Evolutionary conservation across 2,888 invertebrate genomes (phyloP).

Genomic region (Noctua pronuba): DNA sequence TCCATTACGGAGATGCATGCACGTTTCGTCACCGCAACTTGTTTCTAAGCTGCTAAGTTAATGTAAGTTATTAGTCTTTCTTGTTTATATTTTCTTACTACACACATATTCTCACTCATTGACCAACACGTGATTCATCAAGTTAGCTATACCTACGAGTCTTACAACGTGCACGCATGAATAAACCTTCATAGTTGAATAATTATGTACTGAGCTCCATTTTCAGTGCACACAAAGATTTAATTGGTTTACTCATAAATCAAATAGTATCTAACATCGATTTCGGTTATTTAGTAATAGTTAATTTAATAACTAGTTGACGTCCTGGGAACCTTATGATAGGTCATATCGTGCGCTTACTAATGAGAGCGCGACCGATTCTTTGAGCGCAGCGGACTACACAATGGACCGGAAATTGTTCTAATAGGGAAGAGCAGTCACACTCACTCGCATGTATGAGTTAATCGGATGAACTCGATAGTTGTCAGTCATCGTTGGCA

Average conservation of each 20-base stretch:
- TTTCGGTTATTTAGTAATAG: constrained; percentile 41
- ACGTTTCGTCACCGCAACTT: constrained; percentile 56
- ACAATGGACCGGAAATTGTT: constrained; percentile 51
- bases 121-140: constrained; percentile 64
- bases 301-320: constrained; percentile 48
- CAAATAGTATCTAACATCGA: constrained; percentile 42
- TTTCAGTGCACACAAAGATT: constrained; percentile 36
- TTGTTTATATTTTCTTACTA: constrained; percentile 66
- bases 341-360: constrained; percentile 56
- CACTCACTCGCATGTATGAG: constrained; percentile 29
- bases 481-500: constrained; percentile 43
- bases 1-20: constrained; percentile 53
- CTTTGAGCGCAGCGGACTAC: constrained; percentile 33
- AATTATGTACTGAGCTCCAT: constrained; percentile 27
- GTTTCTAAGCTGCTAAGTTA: constrained; percentile 55
- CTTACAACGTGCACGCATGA: constrained; percentile 4
- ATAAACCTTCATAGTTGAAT: constrained; percentile 35
- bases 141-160: constrained; percentile 16
- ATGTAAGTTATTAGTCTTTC: constrained; percentile 66
- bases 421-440: constrained; percentile 40
- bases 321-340: constrained; percentile 56
- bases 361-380: constrained; percentile 52
- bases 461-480: constrained; percentile 39
- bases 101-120: constrained; percentile 59
- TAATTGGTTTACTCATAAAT: constrained; percentile 48